Evolutionary conservation across 2,797 vertebrate genomes (phyloP), one percentile per base, ranked within the genome.

Genomic region (Enteromius argenteus): DNA sequence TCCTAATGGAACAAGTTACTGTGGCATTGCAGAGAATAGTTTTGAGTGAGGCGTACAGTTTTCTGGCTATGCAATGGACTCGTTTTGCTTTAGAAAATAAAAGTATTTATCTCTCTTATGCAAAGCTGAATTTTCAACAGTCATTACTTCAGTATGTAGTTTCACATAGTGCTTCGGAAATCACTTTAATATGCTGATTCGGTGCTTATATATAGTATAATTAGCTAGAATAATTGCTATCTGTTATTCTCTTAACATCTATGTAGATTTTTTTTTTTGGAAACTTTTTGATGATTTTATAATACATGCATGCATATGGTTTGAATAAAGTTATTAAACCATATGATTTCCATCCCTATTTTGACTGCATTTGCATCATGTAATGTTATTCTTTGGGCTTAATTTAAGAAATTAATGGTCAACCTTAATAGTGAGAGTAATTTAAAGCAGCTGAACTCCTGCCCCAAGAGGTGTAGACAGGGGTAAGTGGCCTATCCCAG

Each of bases 391-490:
- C 3, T 75, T 56, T 15, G 5, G 11, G 32, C 11, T 56, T 11
- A 44, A 13, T 37, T 76, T 17, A 76, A 58, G 13, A 32, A 51
- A 42, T 30, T 14, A 13, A 64, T 49, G 53, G 23, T 30, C 17
- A 60, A 49, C 46, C 32, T 30, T 71, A 14, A 27, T 13, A 42
- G 21, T 56, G 32, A 62, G 13, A 39, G 30, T 69, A 21, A 68
- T 66, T 66, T 21, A 51, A 51, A 35, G 11, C 21, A 56, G 14
- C n/a, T 37, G 64, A 51, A 66, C 35, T 56, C 13, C 30, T 80
- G 78, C 14, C 64, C n/a, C 15, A 39, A 58, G 15, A 71, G 49
- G 49, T 80, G 46, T 68, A 86, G 39, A 73, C 7, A 6, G 44
- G 56, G 39, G 6, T 44, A 56, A 79, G 19, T 68, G 23, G n/a